Percentiles rank a stretch among this genome's conserved stretches.
Evolutionary conservation across 2,797 vertebrate genomes (phyloP).

Genomic region (Pseudocheirus occidentalis): DNA sequence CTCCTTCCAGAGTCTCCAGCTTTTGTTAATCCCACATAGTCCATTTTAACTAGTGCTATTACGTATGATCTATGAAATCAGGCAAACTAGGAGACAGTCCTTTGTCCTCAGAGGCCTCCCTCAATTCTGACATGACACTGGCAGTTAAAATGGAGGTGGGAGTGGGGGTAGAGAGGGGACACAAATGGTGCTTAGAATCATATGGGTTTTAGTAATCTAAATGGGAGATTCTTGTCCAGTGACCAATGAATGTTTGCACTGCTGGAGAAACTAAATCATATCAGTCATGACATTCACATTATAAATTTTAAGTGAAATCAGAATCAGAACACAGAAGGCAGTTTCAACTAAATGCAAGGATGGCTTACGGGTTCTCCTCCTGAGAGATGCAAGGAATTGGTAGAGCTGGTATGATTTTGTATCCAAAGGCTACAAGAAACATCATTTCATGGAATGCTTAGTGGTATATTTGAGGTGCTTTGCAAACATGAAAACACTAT

Average conservation of each 20-base stretch:
- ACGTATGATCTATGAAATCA: not conserved
- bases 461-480: not conserved
- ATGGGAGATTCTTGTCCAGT: not conserved
- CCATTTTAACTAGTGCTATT: constrained; percentile 15
- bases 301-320: not conserved
- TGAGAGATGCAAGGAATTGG: not conserved
- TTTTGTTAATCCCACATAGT: constrained; percentile 7
- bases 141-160: not conserved
- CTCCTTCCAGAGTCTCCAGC: not conserved
- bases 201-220: not conserved
- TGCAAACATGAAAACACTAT: not conserved
- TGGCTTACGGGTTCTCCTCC: not conserved
- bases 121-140: not conserved
- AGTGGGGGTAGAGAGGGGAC: too few relatives aligned
- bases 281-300: not conserved
- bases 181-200: not conserved
- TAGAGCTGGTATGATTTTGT: not conserved
- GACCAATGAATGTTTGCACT: not conserved
- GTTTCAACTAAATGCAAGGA: not conserved
- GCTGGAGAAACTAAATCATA: not conserved
- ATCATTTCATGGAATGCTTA: not conserved
- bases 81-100: not conserved
- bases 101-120: not conserved
- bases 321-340: not conserved
- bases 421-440: not conserved